Percentiles rank a stretch among this genome's conserved stretches.
Evolutionary conservation across 1,140 invertebrate species (phyloP).

Genomic region (Spodoptera litura): DNA sequence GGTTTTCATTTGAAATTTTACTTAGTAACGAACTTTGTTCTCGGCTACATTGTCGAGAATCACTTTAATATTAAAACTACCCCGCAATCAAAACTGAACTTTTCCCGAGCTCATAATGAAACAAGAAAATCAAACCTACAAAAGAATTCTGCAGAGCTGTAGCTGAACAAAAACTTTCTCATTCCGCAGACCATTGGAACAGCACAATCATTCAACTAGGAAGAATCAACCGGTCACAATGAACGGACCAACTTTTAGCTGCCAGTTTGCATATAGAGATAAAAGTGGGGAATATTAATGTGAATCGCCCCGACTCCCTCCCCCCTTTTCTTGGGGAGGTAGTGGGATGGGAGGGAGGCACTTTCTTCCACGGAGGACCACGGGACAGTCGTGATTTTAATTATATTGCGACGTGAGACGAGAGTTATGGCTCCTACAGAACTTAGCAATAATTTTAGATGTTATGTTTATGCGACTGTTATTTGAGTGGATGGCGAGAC

Average conservation of each 20-base stretch:
- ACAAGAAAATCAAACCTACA: slow-evolving; percentile 50
- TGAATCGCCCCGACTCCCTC: slow-evolving; percentile 68
- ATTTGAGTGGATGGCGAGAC: slow-evolving; percentile 17
- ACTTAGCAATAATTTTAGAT: slow-evolving; percentile 42
- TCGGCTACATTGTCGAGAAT: not conserved
- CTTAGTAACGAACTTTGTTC: not conserved
- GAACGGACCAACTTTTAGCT: slow-evolving; percentile 78
- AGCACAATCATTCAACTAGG: slow-evolving; percentile 83
- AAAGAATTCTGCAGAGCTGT: slow-evolving; percentile 49
- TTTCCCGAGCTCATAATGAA: slow-evolving; percentile 41
- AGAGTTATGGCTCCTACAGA: slow-evolving; percentile 68
- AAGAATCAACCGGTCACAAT: slow-evolving; percentile 83
- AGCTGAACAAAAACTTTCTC: slow-evolving; percentile 73
- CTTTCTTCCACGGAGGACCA: slow-evolving; percentile 80
- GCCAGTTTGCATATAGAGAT: slow-evolving; percentile 86
- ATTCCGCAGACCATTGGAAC: slow-evolving; percentile 75
- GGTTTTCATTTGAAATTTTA: not conserved
- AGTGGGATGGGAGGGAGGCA: slow-evolving; percentile 57
- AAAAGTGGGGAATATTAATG: slow-evolving; percentile 86
- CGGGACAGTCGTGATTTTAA: slow-evolving; percentile 84
- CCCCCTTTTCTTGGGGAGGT: slow-evolving; percentile 49
- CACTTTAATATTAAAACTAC: slow-evolving; percentile 37
- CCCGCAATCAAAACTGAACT: slow-evolving; percentile 19
- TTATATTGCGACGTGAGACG: slow-evolving; percentile 82
- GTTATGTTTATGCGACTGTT: slow-evolving; percentile 29